A percentile compares a stretch with the other conserved stretches of the same genome.
Conservation (phyloP, 2,113 vertebrate species). For the Trochalopteron elliotii region DNA sequence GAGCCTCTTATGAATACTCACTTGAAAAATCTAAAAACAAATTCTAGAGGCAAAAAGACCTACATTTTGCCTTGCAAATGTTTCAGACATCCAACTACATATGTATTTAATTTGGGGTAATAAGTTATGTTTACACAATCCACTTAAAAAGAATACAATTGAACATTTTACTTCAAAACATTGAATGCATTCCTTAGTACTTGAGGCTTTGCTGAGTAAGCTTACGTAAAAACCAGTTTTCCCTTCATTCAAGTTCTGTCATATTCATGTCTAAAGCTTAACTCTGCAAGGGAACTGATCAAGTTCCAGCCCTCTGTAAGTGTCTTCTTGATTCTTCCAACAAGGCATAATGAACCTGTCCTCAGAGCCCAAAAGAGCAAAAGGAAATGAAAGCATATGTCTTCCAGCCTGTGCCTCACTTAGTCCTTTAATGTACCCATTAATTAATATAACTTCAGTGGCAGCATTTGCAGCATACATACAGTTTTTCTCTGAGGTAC, state of each 20-base stretch:
- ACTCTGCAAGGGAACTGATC: background rate
- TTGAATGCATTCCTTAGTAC: background rate
- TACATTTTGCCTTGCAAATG: background rate
- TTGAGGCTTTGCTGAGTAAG: background rate
- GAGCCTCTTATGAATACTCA: background rate
- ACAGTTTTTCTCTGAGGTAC: background rate
- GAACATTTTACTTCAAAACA: background rate
- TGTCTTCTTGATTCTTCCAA: background rate
- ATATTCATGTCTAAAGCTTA: background rate
- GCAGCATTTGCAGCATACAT: background rate
- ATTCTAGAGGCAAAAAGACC: background rate
- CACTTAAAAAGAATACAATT: background rate
- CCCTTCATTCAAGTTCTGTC: background rate
- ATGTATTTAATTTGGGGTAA: background rate
- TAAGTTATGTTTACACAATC: background rate
- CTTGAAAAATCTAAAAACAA: background rate
- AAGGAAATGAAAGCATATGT: background rate
- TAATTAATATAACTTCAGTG: background rate
- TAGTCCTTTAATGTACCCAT: background rate
- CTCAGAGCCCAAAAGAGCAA: background rate
- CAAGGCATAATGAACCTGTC: background rate
- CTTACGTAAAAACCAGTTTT: background rate
- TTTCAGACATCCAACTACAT: background rate
- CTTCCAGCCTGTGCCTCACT: background rate
- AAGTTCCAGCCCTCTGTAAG: background rate